Conservation (phyloP, 2,888 invertebrate species). For the Macaria notata region DNA sequence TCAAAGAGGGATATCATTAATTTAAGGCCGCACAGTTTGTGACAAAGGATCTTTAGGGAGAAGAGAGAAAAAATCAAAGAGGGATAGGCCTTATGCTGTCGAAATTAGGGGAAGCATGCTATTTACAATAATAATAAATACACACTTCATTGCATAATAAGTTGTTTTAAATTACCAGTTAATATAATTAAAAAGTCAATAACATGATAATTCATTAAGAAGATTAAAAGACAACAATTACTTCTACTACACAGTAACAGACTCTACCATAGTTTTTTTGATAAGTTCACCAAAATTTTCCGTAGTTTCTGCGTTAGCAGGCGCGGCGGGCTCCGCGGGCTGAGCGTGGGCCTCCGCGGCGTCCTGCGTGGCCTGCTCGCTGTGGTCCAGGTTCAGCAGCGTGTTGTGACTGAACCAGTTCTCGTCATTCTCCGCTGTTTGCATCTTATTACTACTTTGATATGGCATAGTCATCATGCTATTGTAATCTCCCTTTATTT, state of each 20-base stretch:
- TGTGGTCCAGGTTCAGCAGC: slow-evolving; percentile 63
- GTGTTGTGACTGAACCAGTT: slow-evolving; percentile 78
- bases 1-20: too few relatives aligned
- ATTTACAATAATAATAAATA: slow-evolving; percentile 24
- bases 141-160: slow-evolving; percentile 27
- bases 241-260: slow-evolving; percentile 91
- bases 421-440: slow-evolving; percentile 80
- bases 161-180: slow-evolving; percentile 50
- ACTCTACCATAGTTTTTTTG: slow-evolving; percentile 95
- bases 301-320: slow-evolving; percentile 55
- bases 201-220: slow-evolving; percentile 68
- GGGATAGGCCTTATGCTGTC: not conserved
- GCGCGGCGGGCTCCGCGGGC: slow-evolving; percentile 44
- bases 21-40: too few relatives aligned
- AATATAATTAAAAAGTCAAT: slow-evolving; percentile 72
- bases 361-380: slow-evolving; percentile 65
- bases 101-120: not conserved
- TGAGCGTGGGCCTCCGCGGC: slow-evolving; percentile 49
- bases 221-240: slow-evolving; percentile 71
- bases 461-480: slow-evolving; percentile 85
- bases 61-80: too few relatives aligned
- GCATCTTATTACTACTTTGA: slow-evolving; percentile 85
- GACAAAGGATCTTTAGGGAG: too few relatives aligned
- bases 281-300: slow-evolving; percentile 96
- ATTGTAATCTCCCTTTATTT: slow-evolving; percentile 83